phyloP scores from a whole-genome alignment of 2,797 vertebrate species.

The Xenentodon cancila region DNA sequence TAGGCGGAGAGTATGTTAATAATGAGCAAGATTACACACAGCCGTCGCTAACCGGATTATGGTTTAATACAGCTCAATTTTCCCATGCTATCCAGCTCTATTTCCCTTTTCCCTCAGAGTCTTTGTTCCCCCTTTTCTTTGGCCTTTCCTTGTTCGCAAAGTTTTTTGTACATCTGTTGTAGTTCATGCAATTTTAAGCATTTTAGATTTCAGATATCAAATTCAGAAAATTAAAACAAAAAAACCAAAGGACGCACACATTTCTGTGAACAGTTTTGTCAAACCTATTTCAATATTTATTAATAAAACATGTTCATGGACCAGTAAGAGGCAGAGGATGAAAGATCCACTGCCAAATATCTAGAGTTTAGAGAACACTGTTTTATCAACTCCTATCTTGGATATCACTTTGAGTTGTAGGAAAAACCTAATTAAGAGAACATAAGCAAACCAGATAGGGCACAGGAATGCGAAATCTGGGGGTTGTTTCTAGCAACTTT shows the following conservation, averaged over 20 bases:
- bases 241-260: constrained; percentile 10
- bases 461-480: constrained; percentile 39
- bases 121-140: constrained; percentile 27
- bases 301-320: constrained; percentile 70
- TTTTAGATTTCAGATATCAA: constrained; percentile 13
- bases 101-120: constrained; percentile 19
- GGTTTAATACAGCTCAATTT: constrained; percentile 67
- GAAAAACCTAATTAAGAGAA: constrained; percentile 67
- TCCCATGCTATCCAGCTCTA: constrained; percentile 33
- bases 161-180: constrained; percentile 6
- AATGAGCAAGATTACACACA: constrained; percentile 77
- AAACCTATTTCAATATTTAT: constrained; percentile 52
- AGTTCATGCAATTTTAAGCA: constrained; percentile 1
- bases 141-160: constrained; percentile 20
- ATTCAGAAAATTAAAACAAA: neutral
- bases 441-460: constrained; percentile 47
- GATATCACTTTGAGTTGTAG: constrained; percentile 71
- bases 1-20: constrained; percentile 62
- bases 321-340: constrained; percentile 56
- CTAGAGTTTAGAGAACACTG: constrained; percentile 64
- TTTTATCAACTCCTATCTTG: constrained; percentile 76
- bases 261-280: constrained; percentile 50
- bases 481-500: constrained; percentile 66
- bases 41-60: constrained; percentile 74
- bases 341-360: constrained; percentile 46